A percentile compares a stretch with the other conserved stretches of the same genome.
Conservation (phyloP, 2,888 invertebrate genomes). For the Dorcus parallelipipedus region DNA sequence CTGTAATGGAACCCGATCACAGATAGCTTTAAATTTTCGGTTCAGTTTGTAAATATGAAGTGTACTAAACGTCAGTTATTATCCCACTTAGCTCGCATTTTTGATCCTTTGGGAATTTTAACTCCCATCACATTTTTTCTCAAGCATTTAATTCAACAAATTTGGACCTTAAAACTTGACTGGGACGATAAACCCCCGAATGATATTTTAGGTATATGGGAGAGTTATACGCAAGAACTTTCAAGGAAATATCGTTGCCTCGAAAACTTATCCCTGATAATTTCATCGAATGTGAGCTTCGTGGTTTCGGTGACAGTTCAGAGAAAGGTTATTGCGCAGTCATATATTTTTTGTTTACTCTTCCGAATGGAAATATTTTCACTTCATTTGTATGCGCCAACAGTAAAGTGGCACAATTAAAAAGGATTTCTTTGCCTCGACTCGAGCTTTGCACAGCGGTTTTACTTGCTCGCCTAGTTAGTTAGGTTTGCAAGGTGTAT, state of each 20-base stretch:
- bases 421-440: conserved; percentile 4
- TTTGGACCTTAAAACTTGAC: conserved; percentile 3
- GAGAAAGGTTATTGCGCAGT: conserved; percentile 8
- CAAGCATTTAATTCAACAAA: conserved; percentile 7
- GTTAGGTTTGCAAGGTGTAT: not conserved
- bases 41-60: not conserved
- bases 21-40: not conserved
- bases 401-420: conserved; percentile 11
- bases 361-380: not conserved
- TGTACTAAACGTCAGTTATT: not conserved
- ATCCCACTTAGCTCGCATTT: not conserved
- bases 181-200: conserved; percentile 8
- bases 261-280: not conserved
- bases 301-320: conserved; percentile 13
- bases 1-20: not conserved
- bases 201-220: not conserved
- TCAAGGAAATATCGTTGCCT: not conserved
- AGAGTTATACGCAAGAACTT: not conserved
- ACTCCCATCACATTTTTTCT: not conserved
- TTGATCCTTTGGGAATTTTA: not conserved
- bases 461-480: not conserved
- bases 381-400: conserved; percentile 9
- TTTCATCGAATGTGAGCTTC: not conserved
- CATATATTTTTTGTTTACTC: conserved; percentile 2
- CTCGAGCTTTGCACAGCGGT: conserved; percentile 13